A percentile compares a stretch with the other conserved stretches of the same genome.
Evolutionary conservation across 2,113 vertebrate species (phyloP).

Genomic region (Phodopus roborovskii): DNA sequence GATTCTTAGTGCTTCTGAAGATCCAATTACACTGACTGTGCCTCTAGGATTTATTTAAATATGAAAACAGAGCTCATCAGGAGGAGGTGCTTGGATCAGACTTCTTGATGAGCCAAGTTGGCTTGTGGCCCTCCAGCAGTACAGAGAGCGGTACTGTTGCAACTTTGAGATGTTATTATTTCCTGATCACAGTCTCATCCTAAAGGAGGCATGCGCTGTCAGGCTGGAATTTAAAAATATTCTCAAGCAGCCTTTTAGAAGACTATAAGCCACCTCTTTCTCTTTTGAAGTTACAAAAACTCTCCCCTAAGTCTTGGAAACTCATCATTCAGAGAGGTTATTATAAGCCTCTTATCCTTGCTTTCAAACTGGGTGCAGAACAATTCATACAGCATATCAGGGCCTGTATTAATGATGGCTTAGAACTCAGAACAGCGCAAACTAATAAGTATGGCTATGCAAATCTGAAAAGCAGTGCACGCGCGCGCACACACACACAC

Average conservation of each 20-base stretch:
- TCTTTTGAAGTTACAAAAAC: slow-evolving; percentile 39
- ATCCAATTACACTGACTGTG: slow-evolving; percentile 48
- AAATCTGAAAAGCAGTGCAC: slow-evolving; percentile 35
- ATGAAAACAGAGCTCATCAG: slow-evolving; percentile 54
- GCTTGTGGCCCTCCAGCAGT: background rate
- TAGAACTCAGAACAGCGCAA: background rate
- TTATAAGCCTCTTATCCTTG: background rate
- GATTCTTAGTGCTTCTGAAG: slow-evolving; percentile 52
- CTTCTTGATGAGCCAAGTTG: slow-evolving; percentile 34
- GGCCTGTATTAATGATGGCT: background rate
- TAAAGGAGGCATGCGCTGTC: background rate
- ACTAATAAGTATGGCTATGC: background rate
- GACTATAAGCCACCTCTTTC: slow-evolving; percentile 27
- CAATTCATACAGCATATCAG: background rate
- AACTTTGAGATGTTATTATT: slow-evolving; percentile 27
- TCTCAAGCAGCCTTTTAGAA: slow-evolving; percentile 5
- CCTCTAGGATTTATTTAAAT: slow-evolving; percentile 68
- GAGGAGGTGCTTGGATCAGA: background rate
- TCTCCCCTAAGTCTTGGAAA: background rate
- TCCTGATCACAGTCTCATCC: slow-evolving; percentile 41
- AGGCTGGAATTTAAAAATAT: slow-evolving; percentile 55
- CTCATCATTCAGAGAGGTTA: slow-evolving; percentile 24
- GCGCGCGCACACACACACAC: background rate
- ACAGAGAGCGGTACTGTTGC: background rate
- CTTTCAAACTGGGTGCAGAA: background rate